These are phyloP conservation scores for Agrypnus murinus DNA, from an alignment of 2,888 invertebrate genomes.

Conservation along the genomic window DNA sequence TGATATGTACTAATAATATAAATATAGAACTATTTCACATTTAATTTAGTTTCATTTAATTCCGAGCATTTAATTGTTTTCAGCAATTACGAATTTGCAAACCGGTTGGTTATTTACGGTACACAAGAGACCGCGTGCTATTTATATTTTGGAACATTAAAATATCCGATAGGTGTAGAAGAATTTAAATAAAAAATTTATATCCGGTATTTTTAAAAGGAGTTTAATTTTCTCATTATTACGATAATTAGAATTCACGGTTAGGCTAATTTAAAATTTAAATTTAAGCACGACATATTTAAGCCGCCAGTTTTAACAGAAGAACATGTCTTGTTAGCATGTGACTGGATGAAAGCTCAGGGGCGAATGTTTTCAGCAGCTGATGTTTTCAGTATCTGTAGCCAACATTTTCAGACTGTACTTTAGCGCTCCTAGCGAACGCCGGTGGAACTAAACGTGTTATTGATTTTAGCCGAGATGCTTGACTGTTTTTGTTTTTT, in stretches of 20 bases:
- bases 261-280: conserved; percentile 42
- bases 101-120: background rate
- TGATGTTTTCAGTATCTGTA: conserved; percentile 45
- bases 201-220: background rate
- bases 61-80: conserved; percentile 7
- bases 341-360: conserved; percentile 55
- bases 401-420: conserved; percentile 40
- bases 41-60: conserved; percentile 37
- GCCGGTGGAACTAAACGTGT: conserved; percentile 23
- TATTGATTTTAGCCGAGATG: conserved; percentile 33
- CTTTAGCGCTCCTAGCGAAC: conserved; percentile 39
- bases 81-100: too few relatives aligned
- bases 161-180: conserved; percentile 15
- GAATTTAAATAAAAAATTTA: conserved; percentile 7
- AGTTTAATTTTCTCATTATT: conserved; percentile 9
- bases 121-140: conserved; percentile 38
- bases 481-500: conserved; percentile 16
- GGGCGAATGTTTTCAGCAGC: conserved; percentile 55
- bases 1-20: conserved; percentile 47
- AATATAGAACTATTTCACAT: conserved; percentile 46
- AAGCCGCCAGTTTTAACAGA: conserved; percentile 46
- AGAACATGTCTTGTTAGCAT: conserved; percentile 49
- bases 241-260: conserved; percentile 20
- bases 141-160: conserved; percentile 33
- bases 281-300: conserved; percentile 48